A percentile compares a stretch with the other conserved stretches of the same genome.
Conservation (phyloP, 2,113 vertebrate species). For the Oncorhynchus nerka region DNA sequence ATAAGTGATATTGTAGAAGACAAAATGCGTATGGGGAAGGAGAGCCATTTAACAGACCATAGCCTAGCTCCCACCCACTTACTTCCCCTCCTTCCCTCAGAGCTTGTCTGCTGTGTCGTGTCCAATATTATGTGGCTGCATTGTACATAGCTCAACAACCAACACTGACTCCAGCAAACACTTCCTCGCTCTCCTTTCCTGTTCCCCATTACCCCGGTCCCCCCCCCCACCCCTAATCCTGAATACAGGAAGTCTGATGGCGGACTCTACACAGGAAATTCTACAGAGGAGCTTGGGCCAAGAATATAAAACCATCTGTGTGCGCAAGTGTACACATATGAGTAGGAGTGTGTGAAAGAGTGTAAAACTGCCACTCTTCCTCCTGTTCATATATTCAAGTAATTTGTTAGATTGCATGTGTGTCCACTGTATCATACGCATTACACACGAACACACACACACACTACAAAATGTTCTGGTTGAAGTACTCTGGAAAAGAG, state of each 20-base stretch:
- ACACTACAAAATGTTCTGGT: background rate
- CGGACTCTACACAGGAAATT: constrained; percentile 69
- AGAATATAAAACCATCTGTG: constrained; percentile 50
- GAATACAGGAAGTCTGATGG: constrained; percentile 68
- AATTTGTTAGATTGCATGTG: background rate
- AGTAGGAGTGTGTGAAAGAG: background rate
- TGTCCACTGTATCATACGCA: background rate
- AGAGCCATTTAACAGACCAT: no score
- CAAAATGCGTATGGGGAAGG: no score
- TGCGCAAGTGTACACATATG: constrained; percentile 4
- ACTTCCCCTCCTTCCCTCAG: constrained; percentile 18
- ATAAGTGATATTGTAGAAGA: no score
- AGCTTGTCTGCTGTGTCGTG: constrained; percentile 15
- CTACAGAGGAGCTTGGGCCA: constrained; percentile 60
- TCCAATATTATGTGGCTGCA: constrained; percentile 16
- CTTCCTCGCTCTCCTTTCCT: constrained; percentile 59
- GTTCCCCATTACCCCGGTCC: constrained; percentile 29
- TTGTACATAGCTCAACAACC: constrained; percentile 27
- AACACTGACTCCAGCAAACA: constrained; percentile 36
- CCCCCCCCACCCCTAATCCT: constrained; percentile 48
- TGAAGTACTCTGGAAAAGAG: background rate
- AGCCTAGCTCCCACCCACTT: constrained; percentile 33
- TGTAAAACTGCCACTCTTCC: constrained; percentile 1
- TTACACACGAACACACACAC: background rate
- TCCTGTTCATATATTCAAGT: constrained; percentile 1